phyloP scores from a whole-genome alignment of 2,888 invertebrate species.

The Drosophila meridionalis region DNA sequence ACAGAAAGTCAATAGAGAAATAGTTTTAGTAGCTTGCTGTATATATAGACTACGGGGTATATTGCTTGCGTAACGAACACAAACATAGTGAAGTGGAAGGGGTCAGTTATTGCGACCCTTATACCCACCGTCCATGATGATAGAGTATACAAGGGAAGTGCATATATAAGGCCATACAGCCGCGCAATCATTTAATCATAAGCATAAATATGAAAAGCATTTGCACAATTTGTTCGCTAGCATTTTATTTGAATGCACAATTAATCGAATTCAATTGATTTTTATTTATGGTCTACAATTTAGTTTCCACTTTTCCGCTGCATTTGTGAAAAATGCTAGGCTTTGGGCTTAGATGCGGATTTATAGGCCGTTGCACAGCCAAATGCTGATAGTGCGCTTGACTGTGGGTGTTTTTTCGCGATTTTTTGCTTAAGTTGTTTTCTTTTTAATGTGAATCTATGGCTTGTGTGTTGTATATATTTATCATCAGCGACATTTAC shows the following conservation, averaged over 20 bases:
- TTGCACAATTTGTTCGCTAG: constrained; percentile 47
- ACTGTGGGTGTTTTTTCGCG: constrained; percentile 2
- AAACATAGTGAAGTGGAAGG: background rate
- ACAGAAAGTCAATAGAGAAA: background rate
- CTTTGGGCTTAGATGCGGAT: constrained; percentile 45
- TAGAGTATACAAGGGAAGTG: background rate
- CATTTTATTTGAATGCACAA: constrained; percentile 39
- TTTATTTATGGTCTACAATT: constrained; percentile 13
- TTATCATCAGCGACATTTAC: constrained; percentile 24
- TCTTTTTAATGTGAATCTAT: constrained; percentile 1
- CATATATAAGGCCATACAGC: constrained; percentile 16
- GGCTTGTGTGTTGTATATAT: background rate
- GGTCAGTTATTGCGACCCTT: background rate
- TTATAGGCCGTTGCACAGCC: constrained; percentile 35
- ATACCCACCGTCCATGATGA: background rate
- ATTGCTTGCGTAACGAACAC: background rate
- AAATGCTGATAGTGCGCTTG: constrained; percentile 61
- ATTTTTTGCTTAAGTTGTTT: background rate
- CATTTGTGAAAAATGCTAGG: constrained; percentile 45
- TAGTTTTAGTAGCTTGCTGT: too few relatives aligned
- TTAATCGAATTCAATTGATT: constrained; percentile 41
- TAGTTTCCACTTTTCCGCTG: constrained; percentile 12
- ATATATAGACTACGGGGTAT: background rate
- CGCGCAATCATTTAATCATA: constrained; percentile 50
- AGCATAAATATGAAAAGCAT: constrained; percentile 48